Percentiles rank a stretch among this genome's conserved stretches.
These are phyloP conservation scores for Philopotamus ludificatus DNA, from an alignment of 1,140 invertebrate genomes.

Conservation along the genomic window DNA sequence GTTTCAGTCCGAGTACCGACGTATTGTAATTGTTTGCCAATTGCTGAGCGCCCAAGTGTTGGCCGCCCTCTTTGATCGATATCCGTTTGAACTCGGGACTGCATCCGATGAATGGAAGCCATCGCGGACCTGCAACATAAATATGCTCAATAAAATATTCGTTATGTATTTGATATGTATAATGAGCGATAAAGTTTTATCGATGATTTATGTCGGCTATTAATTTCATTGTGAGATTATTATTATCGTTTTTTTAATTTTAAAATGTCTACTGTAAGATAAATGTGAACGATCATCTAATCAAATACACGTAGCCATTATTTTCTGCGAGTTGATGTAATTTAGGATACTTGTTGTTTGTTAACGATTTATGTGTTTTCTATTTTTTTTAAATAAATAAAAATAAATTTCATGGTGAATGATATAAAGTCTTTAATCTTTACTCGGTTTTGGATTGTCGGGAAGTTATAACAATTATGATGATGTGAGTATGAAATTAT, in stretches of 20 bases:
- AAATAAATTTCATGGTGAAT: no score
- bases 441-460: no score
- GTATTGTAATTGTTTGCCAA: constrained; percentile 63
- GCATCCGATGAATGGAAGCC: constrained; percentile 68
- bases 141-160: neutral
- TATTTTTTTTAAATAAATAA: no score
- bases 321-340: no score
- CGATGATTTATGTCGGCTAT: neutral
- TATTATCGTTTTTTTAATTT: neutral
- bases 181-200: neutral
- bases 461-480: no score
- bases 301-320: no score
- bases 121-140: constrained; percentile 61
- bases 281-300: no score
- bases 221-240: neutral
- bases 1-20: constrained; percentile 64
- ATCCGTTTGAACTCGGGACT: constrained; percentile 58
- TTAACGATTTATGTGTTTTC: no score
- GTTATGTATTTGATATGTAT: neutral
- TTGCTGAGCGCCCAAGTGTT: constrained; percentile 62
- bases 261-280: no score
- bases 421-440: no score
- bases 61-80: constrained; percentile 57
- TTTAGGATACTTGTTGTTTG: no score
- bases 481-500: no score